Conservation (phyloP, 1,140 invertebrate species). For the Liolophura sinensis region DNA sequence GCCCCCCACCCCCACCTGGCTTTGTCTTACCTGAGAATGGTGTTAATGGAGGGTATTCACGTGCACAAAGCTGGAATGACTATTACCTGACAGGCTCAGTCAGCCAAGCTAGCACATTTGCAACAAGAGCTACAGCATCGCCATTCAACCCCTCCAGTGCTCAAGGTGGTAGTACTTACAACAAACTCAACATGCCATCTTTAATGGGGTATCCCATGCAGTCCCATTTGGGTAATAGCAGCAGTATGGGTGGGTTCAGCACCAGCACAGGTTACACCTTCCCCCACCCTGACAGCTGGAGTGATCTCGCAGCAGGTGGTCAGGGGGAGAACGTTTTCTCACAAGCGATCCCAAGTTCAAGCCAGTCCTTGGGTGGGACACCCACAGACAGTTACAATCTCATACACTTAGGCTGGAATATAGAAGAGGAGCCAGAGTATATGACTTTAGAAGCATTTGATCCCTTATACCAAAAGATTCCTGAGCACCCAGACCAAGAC, state of each 20-base stretch:
- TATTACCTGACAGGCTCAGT: not conserved
- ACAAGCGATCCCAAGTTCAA: not conserved
- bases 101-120: slow-evolving; percentile 5
- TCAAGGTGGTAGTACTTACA: not conserved
- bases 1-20: not conserved
- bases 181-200: not conserved
- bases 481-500: too few species aligned
- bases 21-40: not conserved
- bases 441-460: slow-evolving; percentile 49
- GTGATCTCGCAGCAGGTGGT: slow-evolving; percentile 5
- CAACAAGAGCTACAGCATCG: not conserved
- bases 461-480: slow-evolving; percentile 32
- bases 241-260: not conserved
- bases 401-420: slow-evolving; percentile 29
- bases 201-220: slow-evolving; percentile 2
- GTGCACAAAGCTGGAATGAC: too few species aligned
- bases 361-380: slow-evolving; percentile 12
- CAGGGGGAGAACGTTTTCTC: not conserved
- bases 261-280: slow-evolving; percentile 6
- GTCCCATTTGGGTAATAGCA: not conserved
- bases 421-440: slow-evolving; percentile 42
- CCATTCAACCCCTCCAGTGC: slow-evolving; percentile 2
- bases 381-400: slow-evolving; percentile 27
- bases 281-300: slow-evolving; percentile 19
- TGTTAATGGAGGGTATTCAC: not conserved